phyloP scores from a whole-genome alignment of 2,797 vertebrate genomes.

The Trichosurus vulpecula region DNA sequence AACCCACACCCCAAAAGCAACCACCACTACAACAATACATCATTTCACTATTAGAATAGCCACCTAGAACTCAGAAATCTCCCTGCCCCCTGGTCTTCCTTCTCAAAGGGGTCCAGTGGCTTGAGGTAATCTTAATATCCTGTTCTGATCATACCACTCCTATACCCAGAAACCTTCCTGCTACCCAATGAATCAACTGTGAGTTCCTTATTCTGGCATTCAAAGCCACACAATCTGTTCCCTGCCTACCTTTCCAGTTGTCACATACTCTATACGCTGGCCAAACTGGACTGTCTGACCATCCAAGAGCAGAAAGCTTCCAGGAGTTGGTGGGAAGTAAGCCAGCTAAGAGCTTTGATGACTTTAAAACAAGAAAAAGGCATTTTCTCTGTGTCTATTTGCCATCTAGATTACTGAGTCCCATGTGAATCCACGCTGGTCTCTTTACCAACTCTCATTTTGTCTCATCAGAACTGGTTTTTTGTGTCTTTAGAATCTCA shows the following conservation, averaged over 20 bases:
- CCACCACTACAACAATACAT: background rate
- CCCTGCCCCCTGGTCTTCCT: background rate
- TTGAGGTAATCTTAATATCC: background rate
- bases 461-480: too few species aligned
- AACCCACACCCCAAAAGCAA: background rate
- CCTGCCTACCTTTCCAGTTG: too few species aligned
- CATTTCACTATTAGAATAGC: background rate
- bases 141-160: background rate
- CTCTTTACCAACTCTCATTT: background rate
- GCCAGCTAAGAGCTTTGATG: background rate
- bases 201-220: background rate
- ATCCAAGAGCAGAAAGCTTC: background rate
- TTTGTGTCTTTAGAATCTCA: background rate
- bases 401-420: background rate
- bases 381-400: background rate
- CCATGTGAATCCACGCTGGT: background rate
- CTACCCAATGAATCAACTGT: background rate
- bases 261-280: background rate
- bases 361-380: background rate
- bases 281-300: background rate
- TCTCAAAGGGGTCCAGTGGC: background rate
- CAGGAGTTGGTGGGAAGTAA: background rate
- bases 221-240: background rate
- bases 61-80: background rate
- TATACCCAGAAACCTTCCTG: background rate